These are phyloP conservation scores for Agriopis aurantiaria DNA, from an alignment of 2,888 invertebrate species.

Conservation along the genomic window DNA sequence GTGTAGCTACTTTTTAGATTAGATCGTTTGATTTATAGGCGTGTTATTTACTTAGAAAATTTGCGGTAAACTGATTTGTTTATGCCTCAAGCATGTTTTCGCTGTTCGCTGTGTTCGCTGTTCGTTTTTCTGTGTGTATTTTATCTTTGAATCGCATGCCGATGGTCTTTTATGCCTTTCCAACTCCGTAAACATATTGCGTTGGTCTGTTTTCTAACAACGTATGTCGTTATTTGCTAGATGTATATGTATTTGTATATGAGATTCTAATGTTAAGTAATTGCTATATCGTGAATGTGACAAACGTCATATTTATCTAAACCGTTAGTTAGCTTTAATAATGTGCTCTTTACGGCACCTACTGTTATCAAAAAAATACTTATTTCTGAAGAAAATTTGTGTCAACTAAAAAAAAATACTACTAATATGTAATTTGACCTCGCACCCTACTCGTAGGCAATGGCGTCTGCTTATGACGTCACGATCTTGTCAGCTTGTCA, in stretches of 20 bases:
- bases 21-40: constrained; percentile 36
- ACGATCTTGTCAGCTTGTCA: no score
- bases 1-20: constrained; percentile 31
- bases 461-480: no score
- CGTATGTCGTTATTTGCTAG: constrained; percentile 39
- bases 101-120: constrained; percentile 25
- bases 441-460: no score
- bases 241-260: constrained; percentile 41
- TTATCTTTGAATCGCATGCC: constrained; percentile 41
- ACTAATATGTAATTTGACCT: no score
- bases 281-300: constrained; percentile 28
- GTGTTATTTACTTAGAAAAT: constrained; percentile 36
- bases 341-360: not conserved
- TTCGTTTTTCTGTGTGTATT: constrained; percentile 38
- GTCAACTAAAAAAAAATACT: no score
- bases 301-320: constrained; percentile 26
- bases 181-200: constrained; percentile 40
- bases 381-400: no score
- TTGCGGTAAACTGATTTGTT: constrained; percentile 34
- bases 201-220: constrained; percentile 39
- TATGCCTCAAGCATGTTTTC: constrained; percentile 29
- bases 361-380: no score
- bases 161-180: constrained; percentile 38
- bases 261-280: constrained; percentile 47
- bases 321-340: constrained; percentile 5